These are phyloP conservation scores for Eudemis profundana DNA, from an alignment of 2,888 invertebrate species.

Conservation along the genomic window DNA sequence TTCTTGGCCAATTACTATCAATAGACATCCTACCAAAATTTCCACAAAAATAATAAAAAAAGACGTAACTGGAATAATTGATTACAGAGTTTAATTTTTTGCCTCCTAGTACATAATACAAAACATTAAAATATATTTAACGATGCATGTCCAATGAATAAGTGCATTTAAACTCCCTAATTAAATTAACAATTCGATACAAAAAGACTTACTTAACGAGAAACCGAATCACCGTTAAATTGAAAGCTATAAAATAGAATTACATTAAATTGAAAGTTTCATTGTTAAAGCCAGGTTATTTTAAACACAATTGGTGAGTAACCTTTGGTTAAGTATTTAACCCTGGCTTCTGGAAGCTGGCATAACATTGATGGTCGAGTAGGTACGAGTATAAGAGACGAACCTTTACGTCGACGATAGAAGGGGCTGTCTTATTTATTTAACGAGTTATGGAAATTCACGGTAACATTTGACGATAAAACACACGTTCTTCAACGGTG, in stretches of 20 bases:
- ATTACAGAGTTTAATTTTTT: not conserved
- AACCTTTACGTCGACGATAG: too few species aligned
- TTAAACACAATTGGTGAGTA: not conserved
- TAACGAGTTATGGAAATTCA: not conserved
- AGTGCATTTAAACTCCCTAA: not conserved
- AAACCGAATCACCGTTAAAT: slow-evolving; percentile 25
- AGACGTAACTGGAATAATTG: not conserved
- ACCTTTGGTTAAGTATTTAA: slow-evolving; percentile 1
- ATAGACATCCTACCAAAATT: not conserved
- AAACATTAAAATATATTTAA: not conserved
- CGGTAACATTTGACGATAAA: not conserved
- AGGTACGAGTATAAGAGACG: too few species aligned
- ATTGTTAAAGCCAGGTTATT: not conserved
- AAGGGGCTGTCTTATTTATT: too few species aligned
- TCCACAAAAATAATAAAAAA: not conserved
- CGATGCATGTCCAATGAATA: not conserved
- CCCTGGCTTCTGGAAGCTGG: too few species aligned
- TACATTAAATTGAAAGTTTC: slow-evolving; percentile 6
- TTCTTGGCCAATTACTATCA: slow-evolving; percentile 2
- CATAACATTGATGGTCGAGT: too few species aligned
- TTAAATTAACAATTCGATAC: slow-evolving; percentile 15
- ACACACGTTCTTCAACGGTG: slow-evolving; percentile 16
- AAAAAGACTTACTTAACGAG: slow-evolving; percentile 10
- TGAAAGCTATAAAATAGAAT: slow-evolving; percentile 12
- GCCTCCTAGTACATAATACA: not conserved